Evolutionary conservation across 2,797 vertebrate species (phyloP), one percentile per base, ranked within the genome.

Genomic region (Sphaeramia orbicularis): DNA sequence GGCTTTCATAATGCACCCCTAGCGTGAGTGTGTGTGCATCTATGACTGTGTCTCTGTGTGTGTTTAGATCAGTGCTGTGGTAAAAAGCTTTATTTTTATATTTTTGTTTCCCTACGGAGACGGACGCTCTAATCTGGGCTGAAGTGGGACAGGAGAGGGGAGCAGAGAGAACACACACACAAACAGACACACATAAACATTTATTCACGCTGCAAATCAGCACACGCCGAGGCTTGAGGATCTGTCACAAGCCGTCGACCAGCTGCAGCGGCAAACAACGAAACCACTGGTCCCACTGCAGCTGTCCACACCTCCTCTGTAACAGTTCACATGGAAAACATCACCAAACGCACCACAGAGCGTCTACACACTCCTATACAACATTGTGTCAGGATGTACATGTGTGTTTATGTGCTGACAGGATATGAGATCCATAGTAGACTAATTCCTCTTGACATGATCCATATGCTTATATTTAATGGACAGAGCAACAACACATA

Each of bases 71-170:
- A 86, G 74, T 87, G 81, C 88, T 88, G 77, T 86, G 75, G 49
- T 89, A 78, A 88, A 91, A 89, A 85, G 84, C 84, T 81, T 90
- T 89, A 88, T 89, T 91, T 91, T 87, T 91, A 85, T 81, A 88
- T 88, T 83, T 90, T 68, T 52, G 56, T 87, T 71, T 89, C 87
- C 91, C 89, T 81, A 54, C 77, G 87, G 89, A 91, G 83, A 86
- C 49, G 18, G 74, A 81, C 53, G 32, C 74, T 86, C 87, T 91
- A 88, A 91, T 92, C 89, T 90, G 61, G 80, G 78, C 71, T 87
- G 89, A 89, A 90, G 79, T 89, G 87, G 87, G 81, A 91, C 84
- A 86, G 71, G 71, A 81, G 83, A 83, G 60, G 65, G 61, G 59
- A 76, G 66, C 75, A 81, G 70, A 80, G 55, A 73, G 50, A 59